phyloP scores from a whole-genome alignment of 2,888 invertebrate species.

The Acleris cristana region DNA sequence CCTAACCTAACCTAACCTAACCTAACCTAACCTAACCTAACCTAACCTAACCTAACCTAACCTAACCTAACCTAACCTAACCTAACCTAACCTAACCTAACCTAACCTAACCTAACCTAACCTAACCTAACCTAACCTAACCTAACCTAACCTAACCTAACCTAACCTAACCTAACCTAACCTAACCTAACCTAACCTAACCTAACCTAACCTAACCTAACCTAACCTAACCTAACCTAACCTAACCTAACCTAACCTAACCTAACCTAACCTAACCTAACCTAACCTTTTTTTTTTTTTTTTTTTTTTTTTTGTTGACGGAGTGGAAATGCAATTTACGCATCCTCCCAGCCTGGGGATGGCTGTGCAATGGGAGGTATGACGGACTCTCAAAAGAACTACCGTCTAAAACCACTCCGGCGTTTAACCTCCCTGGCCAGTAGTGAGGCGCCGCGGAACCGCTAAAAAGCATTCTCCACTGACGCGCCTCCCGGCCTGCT shows the following conservation, averaged over 20 bases:
- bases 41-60: slow-evolving; percentile 30
- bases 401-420: no score
- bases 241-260: slow-evolving; percentile 34
- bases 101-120: slow-evolving; percentile 30
- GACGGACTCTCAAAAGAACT: no score
- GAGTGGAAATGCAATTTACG: no score
- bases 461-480: no score
- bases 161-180: slow-evolving; percentile 12
- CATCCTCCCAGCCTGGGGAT: no score
- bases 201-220: slow-evolving; percentile 16
- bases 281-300: no score
- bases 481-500: no score
- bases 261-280: slow-evolving; percentile 31
- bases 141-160: no score
- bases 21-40: slow-evolving; percentile 30
- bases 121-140: slow-evolving; percentile 28
- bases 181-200: slow-evolving; percentile 18
- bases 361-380: no score
- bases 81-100: slow-evolving; percentile 30
- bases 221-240: slow-evolving; percentile 15
- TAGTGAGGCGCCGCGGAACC: no score
- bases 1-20: slow-evolving; percentile 30
- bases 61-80: slow-evolving; percentile 30
- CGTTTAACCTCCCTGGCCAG: no score
- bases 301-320: no score